These are phyloP conservation scores for Chrysopa pallens DNA, from an alignment of 1,140 invertebrate species.

Conservation along the genomic window DNA sequence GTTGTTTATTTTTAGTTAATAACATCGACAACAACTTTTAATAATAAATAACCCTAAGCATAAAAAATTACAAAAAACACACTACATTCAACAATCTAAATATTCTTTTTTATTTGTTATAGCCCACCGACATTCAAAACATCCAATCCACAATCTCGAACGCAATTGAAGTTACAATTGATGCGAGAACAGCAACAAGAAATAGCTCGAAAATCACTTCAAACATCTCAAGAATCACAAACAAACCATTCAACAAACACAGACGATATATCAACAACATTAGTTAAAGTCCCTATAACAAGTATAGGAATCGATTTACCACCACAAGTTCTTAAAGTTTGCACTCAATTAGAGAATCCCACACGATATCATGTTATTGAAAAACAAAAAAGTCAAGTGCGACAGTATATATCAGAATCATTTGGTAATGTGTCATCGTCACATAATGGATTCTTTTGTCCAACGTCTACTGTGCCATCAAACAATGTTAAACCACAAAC, in stretches of 20 bases:
- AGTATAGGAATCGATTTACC: slow-evolving; percentile 52
- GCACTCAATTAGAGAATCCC: slow-evolving; percentile 73
- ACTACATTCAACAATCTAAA: no score
- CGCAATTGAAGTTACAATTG: slow-evolving; percentile 69
- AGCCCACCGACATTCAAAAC: slow-evolving; percentile 70
- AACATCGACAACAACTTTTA: no score
- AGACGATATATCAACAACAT: slow-evolving; percentile 28
- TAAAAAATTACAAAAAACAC: no score
- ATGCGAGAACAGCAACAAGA: slow-evolving; percentile 67
- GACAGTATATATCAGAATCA: slow-evolving; percentile 65
- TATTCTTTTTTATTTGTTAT: slow-evolving; percentile 25
- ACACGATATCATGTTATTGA: slow-evolving; percentile 82
- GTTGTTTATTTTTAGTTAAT: no score
- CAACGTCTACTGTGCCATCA: not conserved
- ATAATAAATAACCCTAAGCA: no score
- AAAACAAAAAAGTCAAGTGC: slow-evolving; percentile 74
- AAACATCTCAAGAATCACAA: slow-evolving; percentile 15
- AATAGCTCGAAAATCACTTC: slow-evolving; percentile 38
- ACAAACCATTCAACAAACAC: slow-evolving; percentile 15
- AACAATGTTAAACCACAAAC: not conserved
- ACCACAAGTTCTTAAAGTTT: slow-evolving; percentile 63
- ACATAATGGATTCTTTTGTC: not conserved
- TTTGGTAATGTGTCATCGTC: slow-evolving; percentile 29
- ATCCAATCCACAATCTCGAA: slow-evolving; percentile 57
- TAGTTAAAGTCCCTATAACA: slow-evolving; percentile 32